Percentiles rank a stretch among this genome's conserved stretches.
Evolutionary conservation across 2,888 invertebrate genomes (phyloP).

Genomic region (Aproaerema taeniolella): DNA sequence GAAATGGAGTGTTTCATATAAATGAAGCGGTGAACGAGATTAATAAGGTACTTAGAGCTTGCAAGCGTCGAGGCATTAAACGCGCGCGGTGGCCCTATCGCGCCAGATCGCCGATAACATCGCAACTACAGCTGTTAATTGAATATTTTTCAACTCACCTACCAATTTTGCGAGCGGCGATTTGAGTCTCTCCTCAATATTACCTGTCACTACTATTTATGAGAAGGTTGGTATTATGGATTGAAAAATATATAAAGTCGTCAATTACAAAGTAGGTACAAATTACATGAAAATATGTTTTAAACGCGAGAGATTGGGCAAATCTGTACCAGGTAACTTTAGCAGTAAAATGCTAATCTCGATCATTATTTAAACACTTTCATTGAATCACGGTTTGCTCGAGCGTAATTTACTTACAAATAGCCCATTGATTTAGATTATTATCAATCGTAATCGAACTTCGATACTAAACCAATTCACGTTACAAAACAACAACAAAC

Average conservation of each 20-base stretch:
- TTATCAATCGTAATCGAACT: constrained; percentile 35
- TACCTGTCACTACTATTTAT: too few species aligned
- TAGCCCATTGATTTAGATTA: constrained; percentile 23
- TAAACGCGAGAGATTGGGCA: too few species aligned
- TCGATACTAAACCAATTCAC: constrained; percentile 32
- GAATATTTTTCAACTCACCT: constrained; percentile 11
- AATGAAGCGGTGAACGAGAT: constrained; percentile 45
- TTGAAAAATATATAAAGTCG: too few species aligned
- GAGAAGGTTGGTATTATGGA: too few species aligned
- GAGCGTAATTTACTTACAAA: constrained; percentile 17
- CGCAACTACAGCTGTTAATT: constrained; percentile 20
- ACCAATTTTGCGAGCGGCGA: constrained; percentile 2
- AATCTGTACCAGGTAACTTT: too few species aligned
- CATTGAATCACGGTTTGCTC: constrained; percentile 6
- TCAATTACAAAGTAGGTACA: too few species aligned
- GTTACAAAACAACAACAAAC: constrained; percentile 32
- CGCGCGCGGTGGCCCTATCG: constrained; percentile 31
- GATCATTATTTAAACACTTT: constrained; percentile 10
- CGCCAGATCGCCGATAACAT: constrained; percentile 41
- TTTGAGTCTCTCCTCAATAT: too few species aligned
- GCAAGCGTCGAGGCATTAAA: constrained; percentile 42
- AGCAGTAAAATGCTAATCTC: neutral
- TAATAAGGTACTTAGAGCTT: constrained; percentile 50
- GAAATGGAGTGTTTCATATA: constrained; percentile 37
- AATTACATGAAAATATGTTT: too few species aligned